phyloP scores from a whole-genome alignment of 1,140 invertebrate species.

The Drosophila seguyi region DNA sequence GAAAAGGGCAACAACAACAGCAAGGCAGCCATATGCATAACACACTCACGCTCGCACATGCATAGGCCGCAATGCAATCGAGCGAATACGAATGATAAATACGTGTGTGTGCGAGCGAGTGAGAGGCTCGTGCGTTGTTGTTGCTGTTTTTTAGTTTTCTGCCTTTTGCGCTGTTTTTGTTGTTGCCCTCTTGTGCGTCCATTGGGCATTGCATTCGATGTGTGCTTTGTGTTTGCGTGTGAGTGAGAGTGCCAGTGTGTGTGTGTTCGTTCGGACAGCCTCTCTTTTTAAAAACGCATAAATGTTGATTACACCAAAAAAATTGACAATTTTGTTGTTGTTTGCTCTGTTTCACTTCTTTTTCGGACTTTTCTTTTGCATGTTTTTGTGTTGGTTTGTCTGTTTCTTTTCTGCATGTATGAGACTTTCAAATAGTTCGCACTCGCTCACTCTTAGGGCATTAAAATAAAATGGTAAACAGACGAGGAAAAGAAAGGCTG shows the following conservation, averaged over 20 bases:
- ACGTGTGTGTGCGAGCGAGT: constrained; percentile 38
- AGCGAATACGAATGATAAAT: constrained; percentile 47
- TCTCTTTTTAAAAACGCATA: constrained; percentile 71
- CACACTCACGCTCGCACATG: constrained; percentile 23
- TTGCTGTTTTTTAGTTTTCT: constrained; percentile 46
- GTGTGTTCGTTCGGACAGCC: constrained; percentile 45
- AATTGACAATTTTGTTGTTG: constrained; percentile 66
- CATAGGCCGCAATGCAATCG: constrained; percentile 45
- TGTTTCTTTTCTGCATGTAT: neutral
- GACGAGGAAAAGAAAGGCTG: neutral
- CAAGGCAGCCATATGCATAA: constrained; percentile 19
- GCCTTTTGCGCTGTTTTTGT: constrained; percentile 33
- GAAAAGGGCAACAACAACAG: constrained; percentile 22
- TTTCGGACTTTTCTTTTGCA: neutral
- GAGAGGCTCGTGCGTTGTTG: constrained; percentile 24
- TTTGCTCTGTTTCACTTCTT: constrained; percentile 26
- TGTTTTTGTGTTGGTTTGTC: neutral
- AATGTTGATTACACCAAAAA: constrained; percentile 77
- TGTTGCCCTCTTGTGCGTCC: constrained; percentile 49
- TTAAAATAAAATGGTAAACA: neutral
- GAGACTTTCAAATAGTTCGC: neutral
- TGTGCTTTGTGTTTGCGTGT: constrained; percentile 4
- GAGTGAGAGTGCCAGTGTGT: constrained; percentile 13
- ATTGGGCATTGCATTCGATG: constrained; percentile 65
- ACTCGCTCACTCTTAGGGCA: neutral